These are phyloP conservation scores for Drosophila lacicola DNA, from an alignment of 2,888 invertebrate species.

Conservation along the genomic window DNA sequence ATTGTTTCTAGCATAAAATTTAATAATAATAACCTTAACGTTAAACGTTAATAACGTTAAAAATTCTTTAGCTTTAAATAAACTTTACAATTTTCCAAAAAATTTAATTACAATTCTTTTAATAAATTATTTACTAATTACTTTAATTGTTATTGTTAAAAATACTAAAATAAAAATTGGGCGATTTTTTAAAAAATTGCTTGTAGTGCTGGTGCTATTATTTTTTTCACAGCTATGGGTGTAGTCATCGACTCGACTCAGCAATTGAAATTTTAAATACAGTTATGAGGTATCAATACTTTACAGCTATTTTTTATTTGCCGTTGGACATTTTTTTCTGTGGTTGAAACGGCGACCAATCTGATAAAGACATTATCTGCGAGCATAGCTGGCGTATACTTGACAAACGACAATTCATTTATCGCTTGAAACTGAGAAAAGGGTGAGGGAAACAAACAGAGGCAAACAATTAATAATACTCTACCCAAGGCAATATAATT, in stretches of 20 bases:
- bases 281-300: neutral
- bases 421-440: slow-evolving; percentile 6
- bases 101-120: too few relatives aligned
- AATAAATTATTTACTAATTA: too few relatives aligned
- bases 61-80: too few relatives aligned
- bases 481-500: neutral
- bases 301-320: neutral
- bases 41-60: too few relatives aligned
- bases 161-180: too few relatives aligned
- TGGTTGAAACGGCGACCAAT: slow-evolving; percentile 28
- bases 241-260: slow-evolving; percentile 35
- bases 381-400: slow-evolving; percentile 38
- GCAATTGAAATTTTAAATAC: slow-evolving; percentile 33
- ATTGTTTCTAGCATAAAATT: too few relatives aligned
- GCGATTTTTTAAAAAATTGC: too few relatives aligned
- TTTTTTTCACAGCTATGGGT: too few relatives aligned
- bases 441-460: neutral
- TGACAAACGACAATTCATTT: slow-evolving; percentile 24
- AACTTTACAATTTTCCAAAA: too few relatives aligned
- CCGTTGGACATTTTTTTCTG: slow-evolving; percentile 1
- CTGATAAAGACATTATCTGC: slow-evolving; percentile 41
- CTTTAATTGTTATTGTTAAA: too few relatives aligned
- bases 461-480: neutral
- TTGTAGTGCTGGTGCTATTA: too few relatives aligned
- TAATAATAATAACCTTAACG: too few relatives aligned